Conservation (phyloP, 2,888 invertebrate species). For the Steinernema scapterisci region DNA sequence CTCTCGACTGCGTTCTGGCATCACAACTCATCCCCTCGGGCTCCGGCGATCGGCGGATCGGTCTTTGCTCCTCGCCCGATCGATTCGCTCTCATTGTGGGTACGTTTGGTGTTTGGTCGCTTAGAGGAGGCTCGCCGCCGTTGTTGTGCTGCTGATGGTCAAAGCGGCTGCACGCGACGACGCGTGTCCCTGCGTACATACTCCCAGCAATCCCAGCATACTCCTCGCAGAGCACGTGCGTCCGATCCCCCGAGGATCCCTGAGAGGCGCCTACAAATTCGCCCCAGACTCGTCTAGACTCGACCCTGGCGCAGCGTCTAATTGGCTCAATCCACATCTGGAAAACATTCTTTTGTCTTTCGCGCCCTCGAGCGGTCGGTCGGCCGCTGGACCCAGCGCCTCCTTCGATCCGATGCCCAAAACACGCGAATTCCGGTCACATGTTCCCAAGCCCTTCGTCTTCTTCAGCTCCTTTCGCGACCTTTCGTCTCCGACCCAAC, state of each 20-base stretch:
- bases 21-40: background rate
- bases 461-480: background rate
- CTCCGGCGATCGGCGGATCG: background rate
- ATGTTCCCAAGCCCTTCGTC: background rate
- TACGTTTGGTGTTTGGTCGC: slow-evolving; percentile 22
- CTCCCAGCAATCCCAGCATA: background rate
- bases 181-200: background rate
- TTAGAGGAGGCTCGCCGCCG: slow-evolving; percentile 12
- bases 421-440: background rate
- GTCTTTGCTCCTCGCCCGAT: no score
- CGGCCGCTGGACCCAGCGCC: background rate
- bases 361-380: background rate
- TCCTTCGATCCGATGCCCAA: background rate
- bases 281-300: background rate
- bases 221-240: background rate
- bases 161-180: background rate
- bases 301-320: background rate
- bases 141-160: background rate
- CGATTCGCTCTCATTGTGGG: no score
- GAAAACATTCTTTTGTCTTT: background rate
- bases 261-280: background rate
- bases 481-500: background rate
- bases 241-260: background rate
- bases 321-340: background rate
- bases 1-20: background rate